Percentiles rank a stretch among this genome's conserved stretches.
Evolutionary conservation across 2,113 vertebrate species (phyloP).

Genomic region (Sylvietta virens): DNA sequence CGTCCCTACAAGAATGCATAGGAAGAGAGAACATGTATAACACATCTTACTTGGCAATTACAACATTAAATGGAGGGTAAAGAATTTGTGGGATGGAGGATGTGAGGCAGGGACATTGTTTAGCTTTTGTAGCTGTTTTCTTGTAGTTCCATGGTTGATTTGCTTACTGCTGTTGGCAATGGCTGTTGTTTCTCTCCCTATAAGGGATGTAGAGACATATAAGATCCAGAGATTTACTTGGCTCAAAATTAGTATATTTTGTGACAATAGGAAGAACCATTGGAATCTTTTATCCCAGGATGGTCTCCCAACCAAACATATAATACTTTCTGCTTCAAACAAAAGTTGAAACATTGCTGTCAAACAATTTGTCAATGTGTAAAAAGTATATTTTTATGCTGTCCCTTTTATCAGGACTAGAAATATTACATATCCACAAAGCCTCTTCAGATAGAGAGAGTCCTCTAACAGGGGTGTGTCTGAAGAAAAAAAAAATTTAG

Average conservation of each 20-base stretch:
- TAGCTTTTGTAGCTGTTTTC: neutral
- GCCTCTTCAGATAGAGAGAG: neutral
- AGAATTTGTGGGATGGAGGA: neutral
- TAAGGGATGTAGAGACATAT: neutral
- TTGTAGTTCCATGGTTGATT: neutral
- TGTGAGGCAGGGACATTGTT: neutral
- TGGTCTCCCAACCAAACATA: neutral
- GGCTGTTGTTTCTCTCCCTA: neutral
- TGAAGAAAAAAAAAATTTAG: neutral
- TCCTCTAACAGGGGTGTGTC: neutral
- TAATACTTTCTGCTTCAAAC: neutral
- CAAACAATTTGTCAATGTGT: neutral
- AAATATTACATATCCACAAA: neutral
- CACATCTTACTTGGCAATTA: neutral
- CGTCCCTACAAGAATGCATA: slow-evolving; percentile 64
- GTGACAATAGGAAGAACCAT: neutral
- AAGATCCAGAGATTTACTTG: neutral
- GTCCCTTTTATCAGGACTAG: neutral
- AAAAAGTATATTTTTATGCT: neutral
- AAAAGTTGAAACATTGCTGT: neutral
- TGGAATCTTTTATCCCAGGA: neutral
- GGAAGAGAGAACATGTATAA: neutral
- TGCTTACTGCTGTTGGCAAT: neutral
- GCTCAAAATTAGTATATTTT: neutral
- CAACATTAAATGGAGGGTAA: neutral